Evolutionary conservation across 2,797 vertebrate genomes (phyloP).

Genomic region (Spea hammondii): DNA sequence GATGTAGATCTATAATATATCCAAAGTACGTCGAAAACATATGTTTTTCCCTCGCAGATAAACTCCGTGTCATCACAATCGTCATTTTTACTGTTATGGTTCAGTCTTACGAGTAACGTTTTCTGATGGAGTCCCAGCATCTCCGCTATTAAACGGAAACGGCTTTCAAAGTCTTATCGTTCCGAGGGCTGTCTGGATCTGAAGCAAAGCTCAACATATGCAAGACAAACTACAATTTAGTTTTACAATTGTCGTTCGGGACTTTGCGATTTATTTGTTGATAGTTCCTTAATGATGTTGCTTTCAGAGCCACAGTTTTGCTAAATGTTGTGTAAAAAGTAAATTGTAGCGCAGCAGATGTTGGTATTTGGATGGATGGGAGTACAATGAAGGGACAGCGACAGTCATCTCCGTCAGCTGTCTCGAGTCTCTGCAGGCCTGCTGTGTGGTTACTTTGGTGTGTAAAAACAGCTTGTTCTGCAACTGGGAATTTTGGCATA

Average conservation of each 20-base stretch:
- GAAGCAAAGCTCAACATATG: constrained; percentile 60
- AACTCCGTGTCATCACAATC: constrained; percentile 59
- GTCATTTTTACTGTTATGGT: constrained; percentile 63
- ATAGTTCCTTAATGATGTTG: constrained; percentile 73
- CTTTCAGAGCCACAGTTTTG: constrained; percentile 85
- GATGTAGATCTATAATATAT: constrained; percentile 18
- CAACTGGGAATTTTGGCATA: constrained; percentile 74
- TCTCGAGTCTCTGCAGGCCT: constrained; percentile 73
- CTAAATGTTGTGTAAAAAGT: constrained; percentile 94
- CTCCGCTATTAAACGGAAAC: constrained; percentile 54
- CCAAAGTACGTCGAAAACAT: constrained; percentile 54
- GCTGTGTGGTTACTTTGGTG: constrained; percentile 93
- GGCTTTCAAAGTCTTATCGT: constrained; percentile 51
- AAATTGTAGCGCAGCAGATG: constrained; percentile 90
- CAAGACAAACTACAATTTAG: constrained; percentile 65
- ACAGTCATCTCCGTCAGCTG: constrained; percentile 78
- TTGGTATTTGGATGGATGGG: constrained; percentile 75
- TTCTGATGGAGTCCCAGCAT: constrained; percentile 53
- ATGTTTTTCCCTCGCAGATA: constrained; percentile 58
- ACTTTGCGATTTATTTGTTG: constrained; percentile 69
- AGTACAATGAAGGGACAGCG: constrained; percentile 70
- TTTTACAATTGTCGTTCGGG: constrained; percentile 67
- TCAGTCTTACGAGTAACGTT: constrained; percentile 53
- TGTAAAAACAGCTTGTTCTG: constrained; percentile 86
- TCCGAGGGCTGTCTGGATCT: constrained; percentile 58